Percentiles rank a stretch among this genome's conserved stretches.
These are phyloP conservation scores for Dyspetes luteomarginatus DNA, from an alignment of 2,888 invertebrate species.

Conservation along the genomic window DNA sequence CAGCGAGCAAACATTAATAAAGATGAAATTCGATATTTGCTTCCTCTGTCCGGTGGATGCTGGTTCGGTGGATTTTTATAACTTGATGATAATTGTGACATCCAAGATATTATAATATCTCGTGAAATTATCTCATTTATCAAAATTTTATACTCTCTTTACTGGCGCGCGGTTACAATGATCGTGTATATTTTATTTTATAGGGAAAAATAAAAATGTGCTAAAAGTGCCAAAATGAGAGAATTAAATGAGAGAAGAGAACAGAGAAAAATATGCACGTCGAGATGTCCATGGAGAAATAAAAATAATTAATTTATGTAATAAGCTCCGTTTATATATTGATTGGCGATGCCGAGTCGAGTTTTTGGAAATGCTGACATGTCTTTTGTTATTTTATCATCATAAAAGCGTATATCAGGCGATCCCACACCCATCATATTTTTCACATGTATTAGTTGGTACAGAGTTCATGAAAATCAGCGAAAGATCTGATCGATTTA, in stretches of 20 bases:
- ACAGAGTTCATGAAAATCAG: too few species aligned
- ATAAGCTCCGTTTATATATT: neutral
- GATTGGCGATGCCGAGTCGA: constrained; percentile 53
- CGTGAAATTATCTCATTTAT: too few species aligned
- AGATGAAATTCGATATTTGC: neutral
- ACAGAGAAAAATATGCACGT: constrained; percentile 77
- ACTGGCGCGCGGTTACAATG: constrained; percentile 10
- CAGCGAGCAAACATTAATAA: neutral
- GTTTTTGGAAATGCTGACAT: constrained; percentile 74
- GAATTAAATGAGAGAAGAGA: too few species aligned
- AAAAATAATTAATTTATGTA: too few species aligned
- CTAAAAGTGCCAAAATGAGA: too few species aligned
- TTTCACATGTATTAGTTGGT: too few species aligned
- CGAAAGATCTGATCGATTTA: too few species aligned
- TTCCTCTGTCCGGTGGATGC: constrained; percentile 1
- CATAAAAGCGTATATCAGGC: neutral
- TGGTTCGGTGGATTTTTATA: constrained; percentile 24
- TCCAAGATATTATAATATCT: too few species aligned
- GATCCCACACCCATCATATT: too few species aligned
- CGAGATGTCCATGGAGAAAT: constrained; percentile 69
- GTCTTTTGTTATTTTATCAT: constrained; percentile 74
- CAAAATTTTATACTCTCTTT: too few species aligned
- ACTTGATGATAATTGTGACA: constrained; percentile 34
- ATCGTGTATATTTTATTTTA: too few species aligned
- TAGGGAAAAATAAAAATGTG: neutral